Conservation (phyloP, 2,113 vertebrate genomes). For the Thermophis baileyi region DNA sequence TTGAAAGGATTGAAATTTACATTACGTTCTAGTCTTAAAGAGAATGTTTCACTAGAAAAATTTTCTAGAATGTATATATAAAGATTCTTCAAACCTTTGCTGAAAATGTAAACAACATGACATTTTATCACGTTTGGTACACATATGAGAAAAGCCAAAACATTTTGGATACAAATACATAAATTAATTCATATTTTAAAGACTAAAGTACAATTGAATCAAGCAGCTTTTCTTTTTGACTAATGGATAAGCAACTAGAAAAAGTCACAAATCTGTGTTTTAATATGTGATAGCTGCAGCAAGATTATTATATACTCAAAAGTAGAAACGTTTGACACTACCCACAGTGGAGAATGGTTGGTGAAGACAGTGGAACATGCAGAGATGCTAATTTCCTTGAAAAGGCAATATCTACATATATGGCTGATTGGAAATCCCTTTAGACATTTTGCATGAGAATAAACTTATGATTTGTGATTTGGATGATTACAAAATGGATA, state of each 20-base stretch:
- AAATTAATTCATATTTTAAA: too few relatives aligned
- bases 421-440: not conserved
- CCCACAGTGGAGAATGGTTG: not conserved
- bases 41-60: too few relatives aligned
- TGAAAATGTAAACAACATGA: too few relatives aligned
- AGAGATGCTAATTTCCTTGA: not conserved
- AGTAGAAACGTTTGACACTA: not conserved
- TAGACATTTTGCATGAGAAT: not conserved
- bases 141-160: too few relatives aligned
- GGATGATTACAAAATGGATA: not conserved
- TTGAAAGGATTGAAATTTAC: too few relatives aligned
- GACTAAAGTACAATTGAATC: too few relatives aligned
- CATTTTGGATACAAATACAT: too few relatives aligned
- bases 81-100: too few relatives aligned
- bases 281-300: not conserved
- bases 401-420: not conserved
- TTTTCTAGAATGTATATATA: too few relatives aligned
- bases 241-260: not conserved
- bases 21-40: too few relatives aligned
- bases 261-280: not conserved
- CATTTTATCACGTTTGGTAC: too few relatives aligned
- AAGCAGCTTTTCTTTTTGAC: not conserved
- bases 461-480: not conserved
- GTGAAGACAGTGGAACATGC: not conserved
- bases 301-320: not conserved